Conservation (phyloP, 2,888 invertebrate species). For the Chaitophorus viminalis region DNA sequence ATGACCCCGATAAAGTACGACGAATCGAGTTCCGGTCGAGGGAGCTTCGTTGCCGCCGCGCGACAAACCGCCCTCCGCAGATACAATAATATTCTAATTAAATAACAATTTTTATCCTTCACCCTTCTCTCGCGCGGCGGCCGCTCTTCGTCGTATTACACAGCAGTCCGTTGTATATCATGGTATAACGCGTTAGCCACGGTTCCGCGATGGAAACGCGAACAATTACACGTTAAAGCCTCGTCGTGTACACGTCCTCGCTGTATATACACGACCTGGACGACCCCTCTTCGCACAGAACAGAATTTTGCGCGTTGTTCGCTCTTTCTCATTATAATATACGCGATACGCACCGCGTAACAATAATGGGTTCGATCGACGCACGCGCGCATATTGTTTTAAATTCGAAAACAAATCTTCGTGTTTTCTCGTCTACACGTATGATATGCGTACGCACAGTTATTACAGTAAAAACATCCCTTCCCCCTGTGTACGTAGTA, state of each 20-base stretch:
- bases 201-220: constrained; percentile 28
- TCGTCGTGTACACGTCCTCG: too few relatives aligned
- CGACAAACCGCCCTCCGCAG: constrained; percentile 46
- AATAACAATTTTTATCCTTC: constrained; percentile 52
- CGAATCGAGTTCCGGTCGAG: constrained; percentile 56
- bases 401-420: background rate
- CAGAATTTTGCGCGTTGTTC: too few relatives aligned
- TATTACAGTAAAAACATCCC: too few relatives aligned
- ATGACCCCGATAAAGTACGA: constrained; percentile 38
- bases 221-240: background rate
- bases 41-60: background rate
- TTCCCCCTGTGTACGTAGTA: too few relatives aligned
- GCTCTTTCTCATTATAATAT: too few relatives aligned
- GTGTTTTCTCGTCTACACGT: too few relatives aligned
- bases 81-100: constrained; percentile 60
- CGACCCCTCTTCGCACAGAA: too few relatives aligned
- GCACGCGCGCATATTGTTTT: background rate
- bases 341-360: too few relatives aligned
- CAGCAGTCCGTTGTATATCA: too few relatives aligned
- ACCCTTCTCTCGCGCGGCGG: background rate
- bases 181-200: constrained; percentile 9
- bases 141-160: background rate
- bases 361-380: too few relatives aligned
- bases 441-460: too few relatives aligned
- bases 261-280: too few relatives aligned